Evolutionary conservation across 2,797 vertebrate species (phyloP).

Genomic region (Danio tinwini): DNA sequence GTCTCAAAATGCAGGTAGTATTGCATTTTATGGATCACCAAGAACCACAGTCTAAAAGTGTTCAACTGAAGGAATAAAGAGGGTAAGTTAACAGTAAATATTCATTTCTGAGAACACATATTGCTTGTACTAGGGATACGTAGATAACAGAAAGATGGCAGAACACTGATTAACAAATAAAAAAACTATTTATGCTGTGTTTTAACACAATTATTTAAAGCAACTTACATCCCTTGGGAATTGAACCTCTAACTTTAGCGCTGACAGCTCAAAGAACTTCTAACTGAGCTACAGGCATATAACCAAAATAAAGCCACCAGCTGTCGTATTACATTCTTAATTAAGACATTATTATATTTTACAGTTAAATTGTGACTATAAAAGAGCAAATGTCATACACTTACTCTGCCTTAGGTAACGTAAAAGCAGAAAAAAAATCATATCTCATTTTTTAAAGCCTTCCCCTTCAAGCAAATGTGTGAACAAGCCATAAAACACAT

Average conservation of each 20-base stretch:
- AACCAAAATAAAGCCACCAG: slow-evolving; percentile 1
- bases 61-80: no score
- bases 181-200: no score
- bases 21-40: no score
- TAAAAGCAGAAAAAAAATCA: slow-evolving; percentile 59
- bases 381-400: slow-evolving; percentile 40
- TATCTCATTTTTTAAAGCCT: slow-evolving; percentile 57
- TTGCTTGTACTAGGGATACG: no score
- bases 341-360: slow-evolving; percentile 26
- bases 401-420: slow-evolving; percentile 38
- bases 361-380: slow-evolving; percentile 25
- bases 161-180: no score
- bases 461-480: slow-evolving; percentile 61
- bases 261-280: neutral
- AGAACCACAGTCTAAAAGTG: no score
- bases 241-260: neutral
- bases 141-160: no score
- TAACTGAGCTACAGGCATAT: neutral
- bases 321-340: slow-evolving; percentile 18
- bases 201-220: no score
- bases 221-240: neutral
- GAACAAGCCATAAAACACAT: slow-evolving; percentile 56
- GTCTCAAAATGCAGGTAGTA: no score
- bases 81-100: no score
- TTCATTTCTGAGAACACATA: no score